Evolutionary conservation across 92 coral and sea anemone genomes (phyloP), one percentile per base, ranked within the genome.

Genomic region (Phenganax stokvisi): DNA sequence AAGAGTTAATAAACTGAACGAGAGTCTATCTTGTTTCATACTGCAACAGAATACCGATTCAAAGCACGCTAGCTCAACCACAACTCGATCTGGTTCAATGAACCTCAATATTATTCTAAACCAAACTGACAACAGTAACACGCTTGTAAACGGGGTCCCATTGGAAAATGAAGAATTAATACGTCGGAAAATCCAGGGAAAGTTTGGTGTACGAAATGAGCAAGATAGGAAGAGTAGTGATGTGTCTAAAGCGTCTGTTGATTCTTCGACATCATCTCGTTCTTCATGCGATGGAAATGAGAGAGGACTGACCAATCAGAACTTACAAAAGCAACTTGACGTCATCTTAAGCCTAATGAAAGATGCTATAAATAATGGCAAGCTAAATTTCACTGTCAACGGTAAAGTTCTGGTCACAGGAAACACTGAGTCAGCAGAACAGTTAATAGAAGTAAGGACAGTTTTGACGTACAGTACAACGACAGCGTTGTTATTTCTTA

Each of bases 21-120:
- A 65, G 3, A 79, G 51, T 54, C 12, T 79, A 31, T 10, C 62
- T 9, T 63, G 12, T 51, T 30, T 20, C 25, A 11, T 73, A 11
- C 52, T 51, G 11, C 77, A 73, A 27, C 17, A 20, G 57, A 20
- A 13, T 27, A 28, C 67, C 9, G 30, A 52, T 2, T 12, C 12
- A 8, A 13, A 63, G 15, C 12, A 28, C 15, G 6, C 9, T 20
- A 28, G 28, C 9, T 28, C 12, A 37, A 51, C 15, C 58, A 0
- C 12, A 13, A 10, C 54, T 17, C 2, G 7, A 7, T 51, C 64
- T 76, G 69, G 73, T 62, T 67, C 55, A 10, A 27, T 79, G 2
- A 79, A 64, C 47, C 27, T 79, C 62, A 79, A 63, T 62, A 79
- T 79, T 54, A 68, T 79, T n/a, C 55, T 79, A 54, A 51, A 53